Evolutionary conservation across 2,113 vertebrate genomes (phyloP).

Genomic region (Gorsachius goisagi): DNA sequence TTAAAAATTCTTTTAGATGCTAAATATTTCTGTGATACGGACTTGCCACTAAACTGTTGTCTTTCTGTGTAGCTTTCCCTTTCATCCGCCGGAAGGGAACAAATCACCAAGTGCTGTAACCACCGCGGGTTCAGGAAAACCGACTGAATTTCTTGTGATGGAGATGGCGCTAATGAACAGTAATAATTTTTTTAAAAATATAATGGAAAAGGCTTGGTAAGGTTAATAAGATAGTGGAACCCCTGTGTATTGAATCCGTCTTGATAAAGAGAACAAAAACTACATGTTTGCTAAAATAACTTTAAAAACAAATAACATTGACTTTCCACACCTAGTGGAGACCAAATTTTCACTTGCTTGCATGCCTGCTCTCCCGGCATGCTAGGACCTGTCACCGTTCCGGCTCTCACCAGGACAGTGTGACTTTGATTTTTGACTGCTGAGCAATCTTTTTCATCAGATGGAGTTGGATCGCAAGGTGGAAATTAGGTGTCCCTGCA

Average conservation of each 20-base stretch:
- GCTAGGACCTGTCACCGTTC: constrained; percentile 71
- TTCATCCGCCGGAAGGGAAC: neutral
- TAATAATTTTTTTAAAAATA: neutral
- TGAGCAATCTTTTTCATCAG: constrained; percentile 85
- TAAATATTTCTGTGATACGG: neutral
- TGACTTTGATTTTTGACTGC: constrained; percentile 79
- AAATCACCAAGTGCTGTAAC: neutral
- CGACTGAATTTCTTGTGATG: neutral
- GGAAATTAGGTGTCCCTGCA: constrained; percentile 85
- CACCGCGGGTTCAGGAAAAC: neutral
- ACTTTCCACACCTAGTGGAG: constrained; percentile 74
- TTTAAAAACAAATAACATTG: constrained; percentile 68
- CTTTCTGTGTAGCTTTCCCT: neutral
- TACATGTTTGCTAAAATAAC: constrained; percentile 66
- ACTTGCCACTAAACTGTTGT: neutral
- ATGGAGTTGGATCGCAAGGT: constrained; percentile 79
- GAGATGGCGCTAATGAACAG: constrained; percentile 32
- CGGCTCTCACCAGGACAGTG: constrained; percentile 63
- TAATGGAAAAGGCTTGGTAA: neutral
- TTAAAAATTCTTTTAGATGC: constrained; percentile 7
- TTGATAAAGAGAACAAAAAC: constrained; percentile 43
- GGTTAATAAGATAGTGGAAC: constrained; percentile 52
- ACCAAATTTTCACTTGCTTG: constrained; percentile 79
- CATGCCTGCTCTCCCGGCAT: constrained; percentile 69
- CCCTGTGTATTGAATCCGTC: neutral